Percentiles rank a stretch among this genome's conserved stretches.
Conservation (phyloP, 2,797 vertebrate genomes). For the Percopsis omiscomaycus region DNA sequence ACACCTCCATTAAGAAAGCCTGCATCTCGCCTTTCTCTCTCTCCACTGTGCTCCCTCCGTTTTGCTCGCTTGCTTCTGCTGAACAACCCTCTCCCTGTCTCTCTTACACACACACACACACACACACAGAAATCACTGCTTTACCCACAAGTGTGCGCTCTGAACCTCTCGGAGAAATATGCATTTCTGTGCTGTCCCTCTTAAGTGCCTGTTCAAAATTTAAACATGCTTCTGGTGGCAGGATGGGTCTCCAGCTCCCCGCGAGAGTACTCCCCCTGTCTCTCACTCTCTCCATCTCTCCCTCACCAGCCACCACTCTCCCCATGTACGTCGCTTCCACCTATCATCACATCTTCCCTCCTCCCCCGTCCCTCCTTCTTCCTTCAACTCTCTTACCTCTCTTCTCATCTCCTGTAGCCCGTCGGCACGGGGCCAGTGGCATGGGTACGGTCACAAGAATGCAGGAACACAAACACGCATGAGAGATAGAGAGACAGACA, state of each 20-base stretch:
- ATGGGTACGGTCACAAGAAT: constrained; percentile 32
- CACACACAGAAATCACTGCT: constrained; percentile 67
- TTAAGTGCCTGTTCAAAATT: constrained; percentile 82
- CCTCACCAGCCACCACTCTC: constrained; percentile 40
- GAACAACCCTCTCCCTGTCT: constrained; percentile 55
- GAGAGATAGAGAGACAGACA: constrained; percentile 33
- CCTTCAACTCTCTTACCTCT: constrained; percentile 34
- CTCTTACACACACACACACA: constrained; percentile 23
- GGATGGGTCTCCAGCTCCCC: constrained; percentile 64
- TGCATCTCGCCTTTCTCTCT: constrained; percentile 54
- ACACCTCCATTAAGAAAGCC: constrained; percentile 80
- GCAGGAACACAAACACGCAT: constrained; percentile 50
- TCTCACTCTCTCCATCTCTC: constrained; percentile 53
- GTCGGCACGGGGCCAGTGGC: constrained; percentile 40
- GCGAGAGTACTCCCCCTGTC: constrained; percentile 41
- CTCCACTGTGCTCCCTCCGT: constrained; percentile 30
- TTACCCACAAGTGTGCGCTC: constrained; percentile 67
- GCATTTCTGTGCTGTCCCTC: constrained; percentile 73
- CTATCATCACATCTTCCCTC: constrained; percentile 38
- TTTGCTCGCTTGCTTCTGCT: constrained; percentile 30
- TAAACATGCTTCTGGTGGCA: constrained; percentile 76
- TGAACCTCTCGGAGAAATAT: constrained; percentile 70
- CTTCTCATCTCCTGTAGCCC: constrained; percentile 11
- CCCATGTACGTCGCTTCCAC: constrained; percentile 32
- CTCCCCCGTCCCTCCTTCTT: constrained; percentile 52